A percentile compares a stretch with the other conserved stretches of the same genome.
Evolutionary conservation across 1,140 invertebrate species (phyloP).

Genomic region (Galleria mellonella): DNA sequence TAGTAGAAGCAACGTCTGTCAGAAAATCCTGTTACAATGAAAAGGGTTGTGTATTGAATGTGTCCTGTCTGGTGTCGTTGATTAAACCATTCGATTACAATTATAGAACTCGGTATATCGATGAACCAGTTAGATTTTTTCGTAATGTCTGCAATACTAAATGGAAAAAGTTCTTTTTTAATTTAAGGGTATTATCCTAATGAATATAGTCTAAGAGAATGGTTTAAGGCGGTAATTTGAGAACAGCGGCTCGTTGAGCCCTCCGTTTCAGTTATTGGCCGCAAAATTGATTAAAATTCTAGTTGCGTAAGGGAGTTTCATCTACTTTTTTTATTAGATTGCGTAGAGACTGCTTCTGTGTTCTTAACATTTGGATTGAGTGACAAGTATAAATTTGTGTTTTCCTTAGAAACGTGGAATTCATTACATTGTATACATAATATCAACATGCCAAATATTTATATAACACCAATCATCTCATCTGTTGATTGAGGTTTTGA

Average conservation of each 20-base stretch:
- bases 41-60: slow-evolving; percentile 11
- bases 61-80: background rate
- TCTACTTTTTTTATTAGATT: slow-evolving; percentile 40
- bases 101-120: too few relatives aligned
- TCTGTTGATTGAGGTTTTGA: too few relatives aligned
- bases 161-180: slow-evolving; percentile 25
- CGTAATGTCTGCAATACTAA: too few relatives aligned
- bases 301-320: slow-evolving; percentile 32
- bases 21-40: slow-evolving; percentile 8
- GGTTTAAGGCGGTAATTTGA: slow-evolving; percentile 47
- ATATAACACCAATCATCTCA: too few relatives aligned
- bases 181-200: slow-evolving; percentile 39
- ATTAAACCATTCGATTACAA: too few relatives aligned
- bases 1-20: background rate
- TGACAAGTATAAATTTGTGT: too few relatives aligned
- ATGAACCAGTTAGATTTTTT: too few relatives aligned
- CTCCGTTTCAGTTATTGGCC: slow-evolving; percentile 40
- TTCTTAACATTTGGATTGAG: slow-evolving; percentile 6
- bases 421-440: too few relatives aligned
- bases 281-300: slow-evolving; percentile 60
- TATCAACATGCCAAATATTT: too few relatives aligned
- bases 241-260: slow-evolving; percentile 26
- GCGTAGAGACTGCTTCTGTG: slow-evolving; percentile 20
- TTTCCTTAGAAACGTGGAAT: too few relatives aligned
- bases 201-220: slow-evolving; percentile 36